Base-by-base conservation (phyloP, 2,113 vertebrate species). In the Nettapus auritus region DNA sequence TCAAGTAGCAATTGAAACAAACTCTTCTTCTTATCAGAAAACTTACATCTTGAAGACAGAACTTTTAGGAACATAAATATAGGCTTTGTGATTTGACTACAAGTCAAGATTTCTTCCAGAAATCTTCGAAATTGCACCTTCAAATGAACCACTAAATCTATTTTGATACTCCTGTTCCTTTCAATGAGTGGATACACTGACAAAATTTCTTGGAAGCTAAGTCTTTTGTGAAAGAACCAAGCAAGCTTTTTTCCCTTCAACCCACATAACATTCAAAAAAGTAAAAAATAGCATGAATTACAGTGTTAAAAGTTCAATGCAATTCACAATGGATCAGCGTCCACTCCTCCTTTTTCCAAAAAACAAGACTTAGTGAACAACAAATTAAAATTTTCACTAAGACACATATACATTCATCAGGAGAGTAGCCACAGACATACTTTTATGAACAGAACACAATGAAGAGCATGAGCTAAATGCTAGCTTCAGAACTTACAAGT, bases 261-360 rank as follows among this genome's bases (percentile, higher is more conserved):
- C 8, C 8, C 10, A 67, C 0, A 0, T 21, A 84, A 71, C 0
- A 0, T 3, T 55, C 9, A 60, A 31, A 22, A 48, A 89, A 29
- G 52, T 28, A 19, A 46, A 89, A 29, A 64, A 5, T 1, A 80
- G 19, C 19, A 23, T 66, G 73, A 70, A 46, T 76, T 20, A 53
- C 18, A 40, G 11, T 14, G n/a, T 52, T 83, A n/a, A 12, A 77
- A 50, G 62, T 44, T 75, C 28, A 78, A 34, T 28, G 57, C 6
- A 84, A 73, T 48, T 78, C 69, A 84, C 20, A 44, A 59, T 18
- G 76, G 19, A 86, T 63, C 21, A 71, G 1, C 10, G 33, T 26
- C 38, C 9, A 44, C 1, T 5, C 12, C 6, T 50, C 25, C 13
- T 11, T 0, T 29, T 2, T 53, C 83, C 50, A 48, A 73, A 60